Conservation (phyloP, 2,888 invertebrate genomes). For the Thecocarcelia acutangulata region DNA sequence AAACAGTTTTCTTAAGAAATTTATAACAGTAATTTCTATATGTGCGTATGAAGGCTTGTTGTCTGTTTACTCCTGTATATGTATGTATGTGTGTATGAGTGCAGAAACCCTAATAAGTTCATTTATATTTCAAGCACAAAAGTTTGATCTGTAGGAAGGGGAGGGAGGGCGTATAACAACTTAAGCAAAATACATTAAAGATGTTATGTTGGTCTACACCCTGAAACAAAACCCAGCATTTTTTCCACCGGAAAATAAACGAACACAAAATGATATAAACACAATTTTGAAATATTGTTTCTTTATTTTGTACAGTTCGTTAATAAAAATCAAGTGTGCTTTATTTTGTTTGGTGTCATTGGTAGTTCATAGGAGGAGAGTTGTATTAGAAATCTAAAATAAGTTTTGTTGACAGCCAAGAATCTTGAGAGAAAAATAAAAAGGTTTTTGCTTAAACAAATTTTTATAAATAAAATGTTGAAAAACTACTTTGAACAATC, state of each 20-base stretch:
- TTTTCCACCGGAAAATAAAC: not conserved
- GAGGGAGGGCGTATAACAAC: not conserved
- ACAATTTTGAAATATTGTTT: constrained; percentile 45
- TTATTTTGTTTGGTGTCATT: not conserved
- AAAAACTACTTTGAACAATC: no score
- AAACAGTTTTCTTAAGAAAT: constrained; percentile 1
- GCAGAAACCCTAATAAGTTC: constrained; percentile 34
- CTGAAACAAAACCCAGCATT: constrained; percentile 8
- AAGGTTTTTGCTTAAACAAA: no score
- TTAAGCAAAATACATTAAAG: constrained; percentile 29
- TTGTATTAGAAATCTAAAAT: not conserved
- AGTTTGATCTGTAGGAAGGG: not conserved
- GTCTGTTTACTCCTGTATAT: not conserved
- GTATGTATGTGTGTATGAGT: not conserved
- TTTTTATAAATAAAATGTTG: no score
- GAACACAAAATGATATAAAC: constrained; percentile 23
- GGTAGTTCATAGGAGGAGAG: not conserved
- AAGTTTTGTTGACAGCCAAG: no score
- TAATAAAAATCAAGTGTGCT: constrained; percentile 40
- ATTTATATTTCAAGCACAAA: constrained; percentile 35
- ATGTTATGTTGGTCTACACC: constrained; percentile 27
- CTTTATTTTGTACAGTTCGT: constrained; percentile 50
- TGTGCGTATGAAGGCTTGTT: constrained; percentile 3
- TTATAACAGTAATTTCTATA: constrained; percentile 11
- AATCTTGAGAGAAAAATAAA: no score